Evolutionary conservation across 2,888 invertebrate genomes (phyloP).

Genomic region (Lumbricus terrestris): DNA sequence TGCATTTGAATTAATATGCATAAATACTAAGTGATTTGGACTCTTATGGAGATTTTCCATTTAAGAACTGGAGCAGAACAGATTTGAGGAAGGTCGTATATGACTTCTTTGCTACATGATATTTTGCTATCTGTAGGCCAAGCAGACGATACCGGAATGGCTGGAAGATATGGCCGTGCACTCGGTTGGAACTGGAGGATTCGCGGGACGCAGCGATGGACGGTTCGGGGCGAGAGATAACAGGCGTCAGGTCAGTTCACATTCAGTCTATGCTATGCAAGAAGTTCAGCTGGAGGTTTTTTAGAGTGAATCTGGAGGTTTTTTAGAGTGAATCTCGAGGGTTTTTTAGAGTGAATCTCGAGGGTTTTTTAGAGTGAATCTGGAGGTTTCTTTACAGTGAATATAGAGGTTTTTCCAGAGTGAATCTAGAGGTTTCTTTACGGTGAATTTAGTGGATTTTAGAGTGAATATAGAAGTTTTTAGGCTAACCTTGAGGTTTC

Average conservation of each 20-base stretch:
- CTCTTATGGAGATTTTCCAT: neutral
- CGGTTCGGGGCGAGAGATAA: conserved; percentile 53
- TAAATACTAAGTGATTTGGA: too few species aligned
- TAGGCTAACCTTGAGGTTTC: too few species aligned
- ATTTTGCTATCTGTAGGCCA: conserved; percentile 63
- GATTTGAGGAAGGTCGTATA: neutral
- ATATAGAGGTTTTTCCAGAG: too few species aligned
- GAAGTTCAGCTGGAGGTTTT: neutral
- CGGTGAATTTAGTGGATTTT: too few species aligned
- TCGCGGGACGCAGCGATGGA: conserved; percentile 52
- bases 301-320: too few species aligned
- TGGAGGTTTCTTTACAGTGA: too few species aligned
- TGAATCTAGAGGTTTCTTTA: too few species aligned
- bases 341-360: too few species aligned
- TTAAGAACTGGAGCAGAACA: neutral
- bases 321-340: too few species aligned
- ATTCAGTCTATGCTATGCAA: neutral
- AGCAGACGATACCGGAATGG: conserved; percentile 78
- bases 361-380: too few species aligned
- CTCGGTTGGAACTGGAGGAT: conserved; percentile 56
- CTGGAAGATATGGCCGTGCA: conserved; percentile 61
- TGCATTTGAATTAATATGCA: too few species aligned
- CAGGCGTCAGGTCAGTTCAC: conserved; percentile 31
- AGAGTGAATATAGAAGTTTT: too few species aligned
- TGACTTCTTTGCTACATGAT: neutral